A percentile compares a stretch with the other conserved stretches of the same genome.
phyloP scores from a whole-genome alignment of 2,113 vertebrate genomes.

The Gambusia holbrooki region DNA sequence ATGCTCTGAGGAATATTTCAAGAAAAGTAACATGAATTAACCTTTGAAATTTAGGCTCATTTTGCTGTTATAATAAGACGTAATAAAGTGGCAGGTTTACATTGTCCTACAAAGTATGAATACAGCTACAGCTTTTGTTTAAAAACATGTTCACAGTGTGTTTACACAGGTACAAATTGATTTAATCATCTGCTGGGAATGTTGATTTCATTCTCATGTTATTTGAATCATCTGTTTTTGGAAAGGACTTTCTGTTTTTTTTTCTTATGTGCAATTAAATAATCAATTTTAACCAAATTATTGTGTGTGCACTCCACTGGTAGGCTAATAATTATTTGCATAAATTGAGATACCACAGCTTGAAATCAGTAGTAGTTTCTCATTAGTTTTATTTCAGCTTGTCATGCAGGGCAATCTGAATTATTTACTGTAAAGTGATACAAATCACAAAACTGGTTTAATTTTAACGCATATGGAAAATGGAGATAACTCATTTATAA shows the following conservation, averaged over 20 bases:
- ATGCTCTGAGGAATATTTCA: background rate
- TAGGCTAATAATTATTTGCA: background rate
- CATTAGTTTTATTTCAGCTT: slow-evolving; percentile 12
- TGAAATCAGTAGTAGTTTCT: slow-evolving; percentile 3
- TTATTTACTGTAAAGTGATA: background rate
- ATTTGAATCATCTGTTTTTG: background rate
- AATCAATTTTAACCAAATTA: background rate
- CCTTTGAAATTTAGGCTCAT: background rate
- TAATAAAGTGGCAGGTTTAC: background rate
- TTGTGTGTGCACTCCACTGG: background rate
- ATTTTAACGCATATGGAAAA: background rate
- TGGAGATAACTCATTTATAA: too few species aligned
- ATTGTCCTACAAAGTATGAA: too few species aligned
- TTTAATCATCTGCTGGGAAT: background rate
- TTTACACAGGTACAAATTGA: background rate
- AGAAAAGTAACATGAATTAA: background rate
- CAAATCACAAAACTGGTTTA: background rate
- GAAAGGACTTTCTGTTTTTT: background rate
- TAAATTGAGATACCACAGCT: slow-evolving; percentile 9
- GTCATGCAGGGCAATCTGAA: slow-evolving; percentile 11
- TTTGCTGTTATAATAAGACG: background rate
- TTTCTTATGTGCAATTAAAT: background rate
- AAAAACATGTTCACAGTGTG: background rate
- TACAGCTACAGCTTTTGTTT: background rate
- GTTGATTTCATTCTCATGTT: background rate